phyloP scores from a whole-genome alignment of 35 echinoderm and acorn worm genomes.

The Chiridota heheva region DNA sequence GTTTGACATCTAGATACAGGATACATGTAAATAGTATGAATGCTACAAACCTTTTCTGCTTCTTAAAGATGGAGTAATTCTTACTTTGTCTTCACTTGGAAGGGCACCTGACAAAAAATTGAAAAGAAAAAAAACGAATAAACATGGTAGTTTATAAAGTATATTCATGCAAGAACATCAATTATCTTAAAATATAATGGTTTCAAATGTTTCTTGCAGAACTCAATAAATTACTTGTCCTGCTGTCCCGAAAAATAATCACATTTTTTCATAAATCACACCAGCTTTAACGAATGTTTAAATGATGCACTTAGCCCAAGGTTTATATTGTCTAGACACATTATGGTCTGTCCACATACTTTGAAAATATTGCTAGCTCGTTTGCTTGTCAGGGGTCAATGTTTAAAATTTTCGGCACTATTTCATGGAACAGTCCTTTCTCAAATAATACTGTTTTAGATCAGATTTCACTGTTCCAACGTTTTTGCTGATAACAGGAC shows the following conservation, averaged over 20 bases:
- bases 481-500: no score
- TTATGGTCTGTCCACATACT: no score
- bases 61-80: slow-evolving; percentile 87
- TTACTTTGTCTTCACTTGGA: slow-evolving; percentile 88
- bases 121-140: not conserved
- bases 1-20: not conserved
- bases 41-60: slow-evolving; percentile 72
- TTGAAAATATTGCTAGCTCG: no score
- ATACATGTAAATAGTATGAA: not conserved
- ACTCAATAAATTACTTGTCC: not conserved
- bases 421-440: no score
- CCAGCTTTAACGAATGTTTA: not conserved
- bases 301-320: not conserved
- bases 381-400: no score
- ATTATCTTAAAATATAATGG: not conserved
- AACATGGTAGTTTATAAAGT: not conserved
- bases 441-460: no score
- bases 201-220: not conserved
- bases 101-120: slow-evolving; percentile 71
- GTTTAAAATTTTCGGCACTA: no score
- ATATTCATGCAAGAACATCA: not conserved
- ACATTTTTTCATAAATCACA: not conserved
- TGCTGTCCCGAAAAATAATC: not conserved
- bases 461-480: no score
- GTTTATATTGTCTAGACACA: no score